Conservation (phyloP, 2,888 invertebrate species). For the Ophonus ardosiacus region DNA sequence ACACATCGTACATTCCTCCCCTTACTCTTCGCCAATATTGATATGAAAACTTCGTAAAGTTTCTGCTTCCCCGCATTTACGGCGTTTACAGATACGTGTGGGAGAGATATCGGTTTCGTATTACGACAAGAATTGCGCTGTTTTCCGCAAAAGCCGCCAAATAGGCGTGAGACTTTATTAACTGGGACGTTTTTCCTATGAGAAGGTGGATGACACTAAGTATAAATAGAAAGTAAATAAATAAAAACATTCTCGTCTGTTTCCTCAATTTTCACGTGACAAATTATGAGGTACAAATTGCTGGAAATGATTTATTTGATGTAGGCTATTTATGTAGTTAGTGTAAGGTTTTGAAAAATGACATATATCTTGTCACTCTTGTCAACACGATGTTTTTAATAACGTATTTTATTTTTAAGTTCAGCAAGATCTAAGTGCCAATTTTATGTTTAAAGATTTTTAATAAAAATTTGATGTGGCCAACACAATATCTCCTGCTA, state of each 20-base stretch:
- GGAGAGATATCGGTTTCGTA: constrained; percentile 43
- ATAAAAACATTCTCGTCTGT: neutral
- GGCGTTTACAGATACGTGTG: constrained; percentile 47
- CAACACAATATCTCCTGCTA: too few relatives aligned
- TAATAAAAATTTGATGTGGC: too few relatives aligned
- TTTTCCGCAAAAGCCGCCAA: constrained; percentile 6
- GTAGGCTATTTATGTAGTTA: neutral
- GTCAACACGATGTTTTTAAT: neutral
- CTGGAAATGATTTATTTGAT: neutral
- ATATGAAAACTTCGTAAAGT: constrained; percentile 51
- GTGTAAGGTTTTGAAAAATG: neutral
- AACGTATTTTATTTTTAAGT: neutral
- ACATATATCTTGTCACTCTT: neutral
- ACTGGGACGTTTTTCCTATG: neutral
- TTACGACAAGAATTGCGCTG: constrained; percentile 40
- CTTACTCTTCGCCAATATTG: neutral
- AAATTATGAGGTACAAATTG: neutral
- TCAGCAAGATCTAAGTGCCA: neutral
- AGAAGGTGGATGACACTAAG: neutral
- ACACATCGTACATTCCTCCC: constrained; percentile 4
- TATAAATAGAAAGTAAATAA: constrained; percentile 26
- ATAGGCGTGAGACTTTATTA: constrained; percentile 46
- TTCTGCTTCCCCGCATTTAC: constrained; percentile 13
- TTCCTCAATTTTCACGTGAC: neutral
- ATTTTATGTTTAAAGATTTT: too few relatives aligned